Conservation (phyloP, 2,113 vertebrate species). For the Phylloscopus trochiloides region DNA sequence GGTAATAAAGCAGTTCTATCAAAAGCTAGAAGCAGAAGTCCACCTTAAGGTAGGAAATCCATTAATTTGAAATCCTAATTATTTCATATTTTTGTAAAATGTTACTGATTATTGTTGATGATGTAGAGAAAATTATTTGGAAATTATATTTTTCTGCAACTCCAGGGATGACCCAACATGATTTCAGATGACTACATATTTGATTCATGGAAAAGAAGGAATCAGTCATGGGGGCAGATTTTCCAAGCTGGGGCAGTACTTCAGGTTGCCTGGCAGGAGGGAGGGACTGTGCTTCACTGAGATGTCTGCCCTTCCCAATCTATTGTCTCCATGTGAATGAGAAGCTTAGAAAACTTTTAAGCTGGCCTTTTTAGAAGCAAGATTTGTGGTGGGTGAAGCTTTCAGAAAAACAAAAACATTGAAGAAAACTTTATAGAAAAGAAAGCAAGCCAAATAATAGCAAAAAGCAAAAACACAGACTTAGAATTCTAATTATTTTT, state of each 20-base stretch:
- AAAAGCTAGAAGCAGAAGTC: not conserved
- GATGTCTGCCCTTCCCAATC: not conserved
- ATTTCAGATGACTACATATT: not conserved
- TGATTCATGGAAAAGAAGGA: not conserved
- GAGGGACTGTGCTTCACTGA: not conserved
- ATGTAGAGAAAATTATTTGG: not conserved
- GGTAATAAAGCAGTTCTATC: not conserved
- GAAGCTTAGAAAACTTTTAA: not conserved
- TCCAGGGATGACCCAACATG: not conserved
- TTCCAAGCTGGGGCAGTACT: not conserved
- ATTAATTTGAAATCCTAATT: not conserved
- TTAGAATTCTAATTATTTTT: not conserved
- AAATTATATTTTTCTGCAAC: not conserved
- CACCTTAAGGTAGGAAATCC: not conserved
- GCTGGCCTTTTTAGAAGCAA: not conserved
- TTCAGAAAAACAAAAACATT: not conserved
- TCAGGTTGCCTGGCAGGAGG: rapidly evolving
- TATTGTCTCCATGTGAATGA: not conserved
- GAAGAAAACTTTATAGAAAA: not conserved
- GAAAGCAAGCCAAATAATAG: not conserved
- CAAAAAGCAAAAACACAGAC: not conserved
- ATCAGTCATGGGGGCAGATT: not conserved
- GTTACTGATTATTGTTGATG: not conserved
- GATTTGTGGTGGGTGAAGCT: not conserved
- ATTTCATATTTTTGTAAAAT: not conserved